Evolutionary conservation across 2,888 invertebrate species (phyloP).

Genomic region (Drosophila lutescens): DNA sequence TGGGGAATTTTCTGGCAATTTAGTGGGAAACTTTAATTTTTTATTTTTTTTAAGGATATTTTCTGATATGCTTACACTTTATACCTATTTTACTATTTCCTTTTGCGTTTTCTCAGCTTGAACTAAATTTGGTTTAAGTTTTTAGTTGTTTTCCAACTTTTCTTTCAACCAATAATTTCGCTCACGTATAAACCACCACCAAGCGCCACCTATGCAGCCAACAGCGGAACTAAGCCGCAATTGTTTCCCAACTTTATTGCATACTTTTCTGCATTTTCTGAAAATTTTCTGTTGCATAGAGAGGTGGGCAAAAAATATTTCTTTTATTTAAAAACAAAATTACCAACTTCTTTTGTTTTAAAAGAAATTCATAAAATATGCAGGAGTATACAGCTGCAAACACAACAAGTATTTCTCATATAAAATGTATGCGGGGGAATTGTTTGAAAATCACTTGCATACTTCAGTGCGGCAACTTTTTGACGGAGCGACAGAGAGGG

Average conservation of each 20-base stretch:
- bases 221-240: slow-evolving; percentile 6
- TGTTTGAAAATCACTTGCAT: slow-evolving; percentile 33
- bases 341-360: background rate
- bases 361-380: slow-evolving; percentile 10
- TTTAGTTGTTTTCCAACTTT: background rate
- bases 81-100: background rate
- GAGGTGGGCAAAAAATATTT: slow-evolving; percentile 4
- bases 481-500: background rate
- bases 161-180: background rate
- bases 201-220: slow-evolving; percentile 28
- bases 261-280: slow-evolving; percentile 15
- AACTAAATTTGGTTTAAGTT: background rate
- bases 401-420: slow-evolving; percentile 20
- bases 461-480: slow-evolving; percentile 44
- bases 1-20: too few relatives aligned
- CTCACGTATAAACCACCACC: background rate
- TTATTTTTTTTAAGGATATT: too few relatives aligned
- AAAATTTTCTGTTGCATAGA: background rate
- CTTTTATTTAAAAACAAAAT: background rate
- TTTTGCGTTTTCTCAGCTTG: background rate
- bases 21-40: too few relatives aligned
- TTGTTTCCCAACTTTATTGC: slow-evolving; percentile 25
- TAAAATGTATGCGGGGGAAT: slow-evolving; percentile 10
- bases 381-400: background rate
- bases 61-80: too few relatives aligned